A percentile compares a stretch with the other conserved stretches of the same genome.
Evolutionary conservation across 2,888 invertebrate genomes (phyloP).

Genomic region (Monopis laevigella): DNA sequence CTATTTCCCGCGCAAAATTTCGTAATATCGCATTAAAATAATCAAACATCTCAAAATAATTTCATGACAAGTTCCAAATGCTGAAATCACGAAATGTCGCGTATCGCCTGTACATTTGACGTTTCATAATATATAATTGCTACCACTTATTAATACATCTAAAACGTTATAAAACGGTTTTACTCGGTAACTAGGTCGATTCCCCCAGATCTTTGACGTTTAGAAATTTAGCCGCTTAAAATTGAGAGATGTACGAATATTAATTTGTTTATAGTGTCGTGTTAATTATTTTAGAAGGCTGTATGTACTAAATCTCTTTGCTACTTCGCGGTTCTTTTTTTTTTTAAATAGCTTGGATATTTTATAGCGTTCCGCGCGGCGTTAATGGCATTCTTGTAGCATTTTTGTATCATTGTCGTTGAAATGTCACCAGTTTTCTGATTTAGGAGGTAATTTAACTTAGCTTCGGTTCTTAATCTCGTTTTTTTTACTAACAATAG

Average conservation of each 20-base stretch:
- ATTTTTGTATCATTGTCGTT: conserved; percentile 1
- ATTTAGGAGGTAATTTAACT: conserved; percentile 5
- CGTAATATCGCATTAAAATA: conserved; percentile 5
- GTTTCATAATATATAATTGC: conserved; percentile 53
- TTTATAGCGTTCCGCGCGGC: neutral
- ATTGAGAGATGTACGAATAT: conserved; percentile 27
- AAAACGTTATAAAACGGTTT: conserved; percentile 31
- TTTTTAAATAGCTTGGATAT: neutral
- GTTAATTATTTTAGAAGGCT: no score
- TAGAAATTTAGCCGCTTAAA: conserved; percentile 13
- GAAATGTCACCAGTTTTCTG: neutral
- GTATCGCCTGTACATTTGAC: conserved; percentile 51
- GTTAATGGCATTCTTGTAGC: conserved; percentile 5
- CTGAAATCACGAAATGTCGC: conserved; percentile 47
- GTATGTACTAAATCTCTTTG: no score
- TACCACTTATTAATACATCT: conserved; percentile 40
- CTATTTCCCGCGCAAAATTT: neutral
- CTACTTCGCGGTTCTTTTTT: neutral
- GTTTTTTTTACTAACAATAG: no score
- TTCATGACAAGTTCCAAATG: conserved; percentile 23
- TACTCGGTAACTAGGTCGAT: conserved; percentile 21
- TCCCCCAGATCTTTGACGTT: conserved; percentile 4
- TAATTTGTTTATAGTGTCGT: conserved; percentile 20
- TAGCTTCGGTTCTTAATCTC: no score
- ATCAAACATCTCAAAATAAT: conserved; percentile 5